These are phyloP conservation scores for Monomorium pharaonis DNA, from an alignment of 1,140 invertebrate genomes.

Conservation along the genomic window DNA sequence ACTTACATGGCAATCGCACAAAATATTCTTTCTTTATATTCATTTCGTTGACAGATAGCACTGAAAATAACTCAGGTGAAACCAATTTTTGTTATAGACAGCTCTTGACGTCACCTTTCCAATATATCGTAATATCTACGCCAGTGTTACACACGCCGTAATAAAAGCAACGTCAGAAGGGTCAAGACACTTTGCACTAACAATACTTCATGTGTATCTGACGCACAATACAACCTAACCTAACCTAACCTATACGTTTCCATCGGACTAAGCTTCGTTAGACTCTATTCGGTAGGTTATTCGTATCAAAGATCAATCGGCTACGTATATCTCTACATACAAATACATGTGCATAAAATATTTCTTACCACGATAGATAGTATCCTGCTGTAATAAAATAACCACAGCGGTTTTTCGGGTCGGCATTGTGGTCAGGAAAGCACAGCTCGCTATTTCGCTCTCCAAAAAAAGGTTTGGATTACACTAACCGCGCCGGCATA, in stretches of 20 bases:
- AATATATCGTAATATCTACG: too few relatives aligned
- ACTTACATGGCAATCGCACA: too few relatives aligned
- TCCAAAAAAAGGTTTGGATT: not conserved
- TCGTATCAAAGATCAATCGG: not conserved
- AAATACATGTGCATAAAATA: not conserved
- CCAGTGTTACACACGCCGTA: too few relatives aligned
- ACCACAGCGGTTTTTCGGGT: not conserved
- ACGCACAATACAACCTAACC: not conserved
- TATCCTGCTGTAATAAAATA: not conserved
- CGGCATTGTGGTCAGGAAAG: not conserved
- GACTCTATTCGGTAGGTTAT: not conserved
- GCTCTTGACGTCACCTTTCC: too few relatives aligned
- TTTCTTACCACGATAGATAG: not conserved
- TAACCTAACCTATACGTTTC: not conserved
- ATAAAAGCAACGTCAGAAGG: too few relatives aligned
- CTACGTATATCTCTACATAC: not conserved
- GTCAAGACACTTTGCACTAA: too few relatives aligned
- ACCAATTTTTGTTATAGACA: too few relatives aligned
- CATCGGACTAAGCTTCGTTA: not conserved
- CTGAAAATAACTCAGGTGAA: too few relatives aligned
- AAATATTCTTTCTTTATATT: too few relatives aligned
- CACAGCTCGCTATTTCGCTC: not conserved
- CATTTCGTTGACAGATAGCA: too few relatives aligned
- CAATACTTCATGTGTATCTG: too few relatives aligned
- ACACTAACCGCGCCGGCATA: not conserved